phyloP scores from a whole-genome alignment of 2,888 invertebrate genomes.

The Agrochola lota region DNA sequence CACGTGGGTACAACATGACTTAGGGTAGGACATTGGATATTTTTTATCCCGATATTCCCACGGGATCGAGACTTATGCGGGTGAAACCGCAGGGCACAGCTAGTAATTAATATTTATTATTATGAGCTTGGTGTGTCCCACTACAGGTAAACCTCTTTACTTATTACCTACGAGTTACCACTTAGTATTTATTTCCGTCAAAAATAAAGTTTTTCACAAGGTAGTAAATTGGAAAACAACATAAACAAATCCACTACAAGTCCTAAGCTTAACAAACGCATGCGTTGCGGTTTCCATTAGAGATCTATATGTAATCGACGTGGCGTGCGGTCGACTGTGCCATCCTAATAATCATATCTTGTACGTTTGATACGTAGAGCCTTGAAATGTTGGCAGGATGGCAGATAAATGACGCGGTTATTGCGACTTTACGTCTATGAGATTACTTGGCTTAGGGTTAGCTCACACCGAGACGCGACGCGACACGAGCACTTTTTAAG shows the following conservation, averaged over 20 bases:
- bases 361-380: slow-evolving; percentile 78
- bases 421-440: slow-evolving; percentile 46
- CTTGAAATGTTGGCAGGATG: slow-evolving; percentile 78
- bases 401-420: slow-evolving; percentile 60
- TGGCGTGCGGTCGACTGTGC: slow-evolving; percentile 86
- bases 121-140: too few species aligned
- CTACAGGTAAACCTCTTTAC: too few species aligned
- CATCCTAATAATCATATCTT: slow-evolving; percentile 86
- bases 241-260: slow-evolving; percentile 9
- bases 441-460: slow-evolving; percentile 35
- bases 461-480: background rate
- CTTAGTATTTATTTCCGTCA: too few species aligned
- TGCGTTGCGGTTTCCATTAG: slow-evolving; percentile 83
- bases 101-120: too few species aligned
- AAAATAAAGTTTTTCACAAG: background rate
- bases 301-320: slow-evolving; percentile 82
- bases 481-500: background rate
- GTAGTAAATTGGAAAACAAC: background rate
- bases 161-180: too few species aligned
- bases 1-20: too few species aligned
- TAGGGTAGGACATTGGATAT: too few species aligned
- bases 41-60: too few species aligned
- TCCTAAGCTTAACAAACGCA: slow-evolving; percentile 62
- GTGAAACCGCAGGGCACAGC: too few species aligned
- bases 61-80: too few species aligned